Evolutionary conservation across 2,113 vertebrate species (phyloP).

Genomic region (Globicephala melas): DNA sequence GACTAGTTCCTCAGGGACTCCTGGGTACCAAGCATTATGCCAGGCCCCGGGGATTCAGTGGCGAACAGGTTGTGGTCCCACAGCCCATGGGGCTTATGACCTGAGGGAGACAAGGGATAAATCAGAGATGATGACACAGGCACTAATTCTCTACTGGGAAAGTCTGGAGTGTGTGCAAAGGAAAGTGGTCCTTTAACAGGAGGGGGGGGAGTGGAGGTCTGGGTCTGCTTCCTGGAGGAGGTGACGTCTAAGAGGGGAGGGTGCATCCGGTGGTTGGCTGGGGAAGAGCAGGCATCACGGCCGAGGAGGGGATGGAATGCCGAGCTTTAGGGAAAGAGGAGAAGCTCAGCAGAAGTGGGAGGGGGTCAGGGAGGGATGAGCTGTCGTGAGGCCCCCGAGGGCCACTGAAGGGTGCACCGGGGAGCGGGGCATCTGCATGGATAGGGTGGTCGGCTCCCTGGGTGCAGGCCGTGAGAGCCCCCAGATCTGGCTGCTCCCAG

Average conservation of each 20-base stretch:
- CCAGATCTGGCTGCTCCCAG: background rate
- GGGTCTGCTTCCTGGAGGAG: background rate
- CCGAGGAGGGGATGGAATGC: rapidly evolving
- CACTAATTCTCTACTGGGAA: rapidly evolving
- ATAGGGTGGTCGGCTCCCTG: rapidly evolving
- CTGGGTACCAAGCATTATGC: background rate
- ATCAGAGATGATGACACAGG: rapidly evolving
- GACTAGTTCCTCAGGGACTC: background rate
- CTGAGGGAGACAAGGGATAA: background rate
- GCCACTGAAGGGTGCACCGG: rapidly evolving
- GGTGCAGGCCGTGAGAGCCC: background rate
- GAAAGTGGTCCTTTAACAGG: background rate
- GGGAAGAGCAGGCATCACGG: background rate
- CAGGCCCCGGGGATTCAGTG: background rate
- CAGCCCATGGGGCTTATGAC: background rate
- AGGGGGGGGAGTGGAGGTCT: background rate
- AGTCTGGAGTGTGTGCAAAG: no score
- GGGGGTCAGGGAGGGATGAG: rapidly evolving
- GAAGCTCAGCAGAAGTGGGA: background rate
- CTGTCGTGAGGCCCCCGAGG: background rate
- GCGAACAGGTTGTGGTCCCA: background rate
- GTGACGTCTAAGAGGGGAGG: no score
- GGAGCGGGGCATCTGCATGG: background rate
- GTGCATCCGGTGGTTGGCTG: background rate
- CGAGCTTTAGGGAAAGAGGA: background rate